A percentile compares a stretch with the other conserved stretches of the same genome.
Evolutionary conservation across 1,140 invertebrate species (phyloP).

Genomic region (Brachionus plicatilis): DNA sequence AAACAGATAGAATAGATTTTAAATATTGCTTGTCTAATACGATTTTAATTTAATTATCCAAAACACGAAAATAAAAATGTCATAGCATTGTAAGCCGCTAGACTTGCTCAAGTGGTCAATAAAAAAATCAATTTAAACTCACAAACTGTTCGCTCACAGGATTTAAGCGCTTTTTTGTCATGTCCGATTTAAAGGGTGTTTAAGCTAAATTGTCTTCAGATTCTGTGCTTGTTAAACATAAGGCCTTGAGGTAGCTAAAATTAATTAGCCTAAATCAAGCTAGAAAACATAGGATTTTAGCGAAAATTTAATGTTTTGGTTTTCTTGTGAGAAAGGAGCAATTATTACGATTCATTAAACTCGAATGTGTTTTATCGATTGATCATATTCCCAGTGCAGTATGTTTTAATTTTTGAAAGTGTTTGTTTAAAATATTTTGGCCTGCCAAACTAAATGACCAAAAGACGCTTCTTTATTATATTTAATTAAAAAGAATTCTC

Average conservation of each 20-base stretch:
- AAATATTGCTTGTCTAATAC: constrained; percentile 37
- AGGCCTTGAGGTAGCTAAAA: not conserved
- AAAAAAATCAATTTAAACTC: constrained; percentile 10
- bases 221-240: not conserved
- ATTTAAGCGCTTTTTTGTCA: not conserved
- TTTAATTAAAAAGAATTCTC: constrained; percentile 24
- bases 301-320: not conserved
- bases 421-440: not conserved
- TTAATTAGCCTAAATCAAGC: not conserved
- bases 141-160: not conserved
- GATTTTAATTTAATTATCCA: constrained; percentile 35
- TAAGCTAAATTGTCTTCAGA: not conserved
- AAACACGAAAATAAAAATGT: constrained; percentile 38
- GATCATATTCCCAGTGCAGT: not conserved
- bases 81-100: not conserved
- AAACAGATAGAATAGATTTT: constrained; percentile 5
- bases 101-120: constrained; percentile 20
- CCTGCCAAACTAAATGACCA: not conserved
- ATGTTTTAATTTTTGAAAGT: constrained; percentile 10
- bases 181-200: not conserved
- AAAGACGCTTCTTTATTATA: constrained; percentile 2
- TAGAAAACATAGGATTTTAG: not conserved
- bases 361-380: constrained; percentile 37
- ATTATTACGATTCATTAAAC: constrained; percentile 34
- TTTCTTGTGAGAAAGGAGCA: constrained; percentile 4